Evolutionary conservation across 1,140 invertebrate species (phyloP).

Genomic region (Meloidogyne floridensis): DNA sequence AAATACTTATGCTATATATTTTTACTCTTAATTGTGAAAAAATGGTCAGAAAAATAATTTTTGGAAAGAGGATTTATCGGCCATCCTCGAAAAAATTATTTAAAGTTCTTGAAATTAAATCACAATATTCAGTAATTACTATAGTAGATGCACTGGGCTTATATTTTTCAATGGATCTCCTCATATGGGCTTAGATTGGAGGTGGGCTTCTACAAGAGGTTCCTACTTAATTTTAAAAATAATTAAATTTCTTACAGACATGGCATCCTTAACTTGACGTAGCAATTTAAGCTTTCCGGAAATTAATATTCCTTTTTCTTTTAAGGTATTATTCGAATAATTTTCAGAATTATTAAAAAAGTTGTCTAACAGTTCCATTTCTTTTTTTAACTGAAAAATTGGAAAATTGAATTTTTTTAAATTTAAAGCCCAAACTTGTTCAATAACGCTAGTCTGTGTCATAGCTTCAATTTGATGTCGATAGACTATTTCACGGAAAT

Average conservation of each 20-base stretch:
- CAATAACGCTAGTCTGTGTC: background rate
- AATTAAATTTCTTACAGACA: background rate
- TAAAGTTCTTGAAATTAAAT: too few species aligned
- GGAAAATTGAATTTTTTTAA: too few species aligned
- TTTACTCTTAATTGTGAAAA: too few species aligned
- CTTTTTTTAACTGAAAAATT: conserved; percentile 7
- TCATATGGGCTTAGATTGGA: too few species aligned
- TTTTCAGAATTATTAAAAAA: background rate
- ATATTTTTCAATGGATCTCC: too few species aligned
- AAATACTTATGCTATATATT: too few species aligned
- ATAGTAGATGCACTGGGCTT: too few species aligned
- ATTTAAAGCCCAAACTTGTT: background rate
- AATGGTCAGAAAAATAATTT: too few species aligned
- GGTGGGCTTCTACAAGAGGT: too few species aligned
- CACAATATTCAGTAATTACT: too few species aligned
- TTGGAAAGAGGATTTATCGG: too few species aligned
- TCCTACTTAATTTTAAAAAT: background rate
- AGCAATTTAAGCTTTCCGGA: background rate
- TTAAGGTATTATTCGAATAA: background rate
- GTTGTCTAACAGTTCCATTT: background rate
- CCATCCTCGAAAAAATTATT: too few species aligned
- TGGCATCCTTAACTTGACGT: background rate
- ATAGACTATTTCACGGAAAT: conserved; percentile 39
- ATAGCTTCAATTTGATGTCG: conserved; percentile 22
- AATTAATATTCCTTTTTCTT: background rate